phyloP scores from a whole-genome alignment of 2,888 invertebrate species.

The Bhutanitis thaidina region DNA sequence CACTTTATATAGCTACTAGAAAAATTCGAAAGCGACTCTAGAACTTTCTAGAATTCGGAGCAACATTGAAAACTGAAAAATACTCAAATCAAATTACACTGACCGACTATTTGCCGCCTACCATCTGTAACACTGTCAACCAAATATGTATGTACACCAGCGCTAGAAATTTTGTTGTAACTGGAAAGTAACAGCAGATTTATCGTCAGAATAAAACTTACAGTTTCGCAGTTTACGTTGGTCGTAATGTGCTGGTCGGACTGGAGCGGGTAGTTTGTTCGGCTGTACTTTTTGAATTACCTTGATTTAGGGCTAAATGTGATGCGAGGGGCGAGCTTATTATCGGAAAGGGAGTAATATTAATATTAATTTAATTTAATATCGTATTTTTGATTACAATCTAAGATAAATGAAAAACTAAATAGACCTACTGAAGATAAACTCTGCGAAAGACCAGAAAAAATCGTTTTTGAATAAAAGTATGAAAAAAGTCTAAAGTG shows the following conservation, averaged over 20 bases:
- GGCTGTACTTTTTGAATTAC: constrained; percentile 37
- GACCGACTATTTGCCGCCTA: background rate
- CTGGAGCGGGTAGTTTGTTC: constrained; percentile 30
- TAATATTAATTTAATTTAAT: background rate
- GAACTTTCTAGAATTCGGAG: no score
- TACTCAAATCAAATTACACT: constrained; percentile 1
- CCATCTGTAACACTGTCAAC: constrained; percentile 17
- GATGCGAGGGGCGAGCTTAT: constrained; percentile 2
- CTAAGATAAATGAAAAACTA: no score
- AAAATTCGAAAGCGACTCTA: no score
- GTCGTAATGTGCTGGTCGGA: constrained; percentile 51
- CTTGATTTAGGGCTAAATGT: constrained; percentile 31
- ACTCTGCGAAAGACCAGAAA: no score
- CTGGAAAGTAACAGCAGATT: constrained; percentile 47
- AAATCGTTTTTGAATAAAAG: no score
- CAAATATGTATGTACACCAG: constrained; percentile 33
- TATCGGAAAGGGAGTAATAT: background rate
- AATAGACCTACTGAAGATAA: no score
- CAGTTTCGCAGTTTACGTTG: constrained; percentile 46
- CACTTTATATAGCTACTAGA: no score
- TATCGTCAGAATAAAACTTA: constrained; percentile 62
- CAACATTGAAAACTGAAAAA: background rate
- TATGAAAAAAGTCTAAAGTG: no score
- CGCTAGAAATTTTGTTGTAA: constrained; percentile 40
- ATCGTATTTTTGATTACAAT: no score